These are phyloP conservation scores for Antennarius striatus DNA, from an alignment of 2,113 vertebrate species.

Conservation along the genomic window DNA sequence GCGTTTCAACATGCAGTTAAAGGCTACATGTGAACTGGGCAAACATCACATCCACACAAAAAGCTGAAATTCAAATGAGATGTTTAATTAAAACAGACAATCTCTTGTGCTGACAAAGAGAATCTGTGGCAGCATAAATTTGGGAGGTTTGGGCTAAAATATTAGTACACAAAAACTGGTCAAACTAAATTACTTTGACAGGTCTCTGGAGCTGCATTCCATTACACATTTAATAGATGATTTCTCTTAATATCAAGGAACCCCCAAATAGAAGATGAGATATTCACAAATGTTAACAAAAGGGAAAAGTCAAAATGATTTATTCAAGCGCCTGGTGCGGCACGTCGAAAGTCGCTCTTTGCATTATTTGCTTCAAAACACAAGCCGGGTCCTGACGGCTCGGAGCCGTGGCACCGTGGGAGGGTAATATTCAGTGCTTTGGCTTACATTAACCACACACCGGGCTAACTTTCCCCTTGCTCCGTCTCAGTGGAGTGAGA, in stretches of 20 bases:
- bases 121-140: constrained; percentile 17
- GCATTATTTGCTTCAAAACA: constrained; percentile 73
- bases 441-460: constrained; percentile 80
- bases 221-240: constrained; percentile 28
- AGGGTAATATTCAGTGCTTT: constrained; percentile 78
- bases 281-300: constrained; percentile 53
- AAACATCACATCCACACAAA: constrained; percentile 40
- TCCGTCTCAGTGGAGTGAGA: constrained; percentile 77
- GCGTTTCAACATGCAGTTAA: constrained; percentile 37
- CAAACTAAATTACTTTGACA: constrained; percentile 46
- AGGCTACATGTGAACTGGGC: constrained; percentile 54
- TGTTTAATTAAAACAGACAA: constrained; percentile 55
- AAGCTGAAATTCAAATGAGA: constrained; percentile 42
- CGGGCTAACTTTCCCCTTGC: constrained; percentile 73
- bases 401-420: constrained; percentile 70
- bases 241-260: constrained; percentile 47
- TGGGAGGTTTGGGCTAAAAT: constrained; percentile 42
- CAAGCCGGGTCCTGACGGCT: constrained; percentile 60
- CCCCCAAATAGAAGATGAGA: constrained; percentile 22
- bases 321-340: constrained; percentile 57
- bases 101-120: constrained; percentile 39
- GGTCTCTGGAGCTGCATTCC: constrained; percentile 45
- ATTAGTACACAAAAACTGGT: constrained; percentile 24
- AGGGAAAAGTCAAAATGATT: constrained; percentile 64
- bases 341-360: constrained; percentile 50